Conservation (phyloP, 1,140 invertebrate genomes). For the Myzus persicae region DNA sequence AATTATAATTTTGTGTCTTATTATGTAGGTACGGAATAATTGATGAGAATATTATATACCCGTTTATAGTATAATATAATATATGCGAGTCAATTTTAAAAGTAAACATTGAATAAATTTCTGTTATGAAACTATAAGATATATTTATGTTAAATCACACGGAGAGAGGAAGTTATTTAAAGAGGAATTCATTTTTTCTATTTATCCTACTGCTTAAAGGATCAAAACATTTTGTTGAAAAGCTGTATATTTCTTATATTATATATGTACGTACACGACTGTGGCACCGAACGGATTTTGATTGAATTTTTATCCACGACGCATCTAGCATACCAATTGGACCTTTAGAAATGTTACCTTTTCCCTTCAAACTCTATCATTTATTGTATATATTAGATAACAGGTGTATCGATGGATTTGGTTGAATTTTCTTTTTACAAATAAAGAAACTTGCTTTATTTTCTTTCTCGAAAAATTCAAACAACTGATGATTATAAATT, state of each 20-base stretch:
- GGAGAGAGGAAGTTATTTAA: constrained; percentile 2
- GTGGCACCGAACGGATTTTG: constrained; percentile 22
- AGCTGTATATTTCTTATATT: not conserved
- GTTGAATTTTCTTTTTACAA: not conserved
- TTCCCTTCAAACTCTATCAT: not conserved
- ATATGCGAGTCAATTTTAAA: not conserved
- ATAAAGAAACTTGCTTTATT: not conserved
- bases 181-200: constrained; percentile 7
- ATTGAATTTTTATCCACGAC: constrained; percentile 42
- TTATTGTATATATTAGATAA: constrained; percentile 9
- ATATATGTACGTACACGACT: not conserved
- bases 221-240: constrained; percentile 41
- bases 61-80: not conserved
- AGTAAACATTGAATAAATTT: not conserved
- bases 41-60: not conserved
- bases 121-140: not conserved
- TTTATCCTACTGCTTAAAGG: constrained; percentile 23
- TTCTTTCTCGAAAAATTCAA: not conserved
- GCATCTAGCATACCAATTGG: constrained; percentile 41
- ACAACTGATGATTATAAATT: not conserved
- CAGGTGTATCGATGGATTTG: not conserved
- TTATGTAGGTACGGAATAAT: not conserved
- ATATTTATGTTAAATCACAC: constrained; percentile 27
- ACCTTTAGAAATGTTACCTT: constrained; percentile 21
- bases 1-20: not conserved